Base-by-base conservation (phyloP, 2,888 invertebrate species). In the Apotomis betuletana region DNA sequence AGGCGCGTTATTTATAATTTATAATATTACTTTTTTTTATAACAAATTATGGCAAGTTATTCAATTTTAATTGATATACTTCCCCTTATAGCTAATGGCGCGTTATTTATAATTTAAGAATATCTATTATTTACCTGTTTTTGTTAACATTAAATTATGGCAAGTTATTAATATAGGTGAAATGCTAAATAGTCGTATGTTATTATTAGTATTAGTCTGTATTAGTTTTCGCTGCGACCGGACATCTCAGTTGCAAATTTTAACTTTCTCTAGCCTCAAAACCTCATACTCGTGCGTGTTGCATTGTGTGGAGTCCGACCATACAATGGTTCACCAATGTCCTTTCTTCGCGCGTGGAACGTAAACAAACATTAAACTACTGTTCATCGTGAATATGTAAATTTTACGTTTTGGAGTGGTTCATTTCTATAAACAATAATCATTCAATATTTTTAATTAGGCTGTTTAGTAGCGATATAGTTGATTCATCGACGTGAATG, bases 241-340 rank as follows among this genome's bases (percentile, higher is more conserved):
- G 86, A 86, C 85, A 85, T 87, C 83, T 88, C 79, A 80, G 81
- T 86, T 86, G 87, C 86, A 84, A 88, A 89, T 88, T 87, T 89
- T 87, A 85, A 91, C 92, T 93, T 93, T 93, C 92, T 93, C 91
- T 92, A 92, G 90, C 92, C 93, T 90, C 90, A 85, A 87, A 91
- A 93, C 92, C 92, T 88, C 90, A 87, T 88, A 94, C 83, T 77
- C 77, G 80, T 80, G 84, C 83, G 87, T 79, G 82, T 80, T 77
- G 84, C 89, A 90, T 91, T 92, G 90, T 91, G 89, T 89, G 85
- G 80, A 85, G 81, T 81, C 81, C 82, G 81, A 77, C 83, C 80
- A 82, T 80, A 80, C 79, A 82, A 84, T 59, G 38, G 52, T 52
- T 67, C 51, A 67, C 64, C 55, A 36, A 57, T 64, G 71, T 61